Conservation (phyloP, 2,797 vertebrate genomes). For the Rhincodon typus region DNA sequence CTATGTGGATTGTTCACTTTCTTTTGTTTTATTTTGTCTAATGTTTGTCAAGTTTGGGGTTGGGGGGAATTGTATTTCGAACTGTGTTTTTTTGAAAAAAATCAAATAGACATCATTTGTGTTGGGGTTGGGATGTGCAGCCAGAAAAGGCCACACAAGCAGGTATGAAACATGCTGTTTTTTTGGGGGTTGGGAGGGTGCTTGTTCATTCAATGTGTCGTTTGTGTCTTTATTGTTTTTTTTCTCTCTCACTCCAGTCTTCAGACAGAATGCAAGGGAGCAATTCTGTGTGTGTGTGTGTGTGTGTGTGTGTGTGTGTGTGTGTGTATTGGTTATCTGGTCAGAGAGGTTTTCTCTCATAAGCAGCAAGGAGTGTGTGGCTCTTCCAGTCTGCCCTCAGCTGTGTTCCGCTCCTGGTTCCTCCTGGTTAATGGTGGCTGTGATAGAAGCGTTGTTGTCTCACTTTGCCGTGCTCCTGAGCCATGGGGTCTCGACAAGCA, state of each 20-base stretch:
- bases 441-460: constrained; percentile 63
- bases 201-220: constrained; percentile 36
- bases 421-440: constrained; percentile 46
- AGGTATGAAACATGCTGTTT: constrained; percentile 30
- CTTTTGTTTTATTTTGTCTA: neutral
- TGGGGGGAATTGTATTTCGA: neutral
- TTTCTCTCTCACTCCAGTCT: constrained; percentile 31
- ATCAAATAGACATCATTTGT: neutral
- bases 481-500: constrained; percentile 83
- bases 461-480: constrained; percentile 74
- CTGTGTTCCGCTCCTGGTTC: constrained; percentile 42
- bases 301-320: constrained; percentile 62
- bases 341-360: constrained; percentile 64
- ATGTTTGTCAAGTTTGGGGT: neutral
- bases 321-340: constrained; percentile 55
- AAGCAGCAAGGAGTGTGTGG: constrained; percentile 69
- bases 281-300: constrained; percentile 69
- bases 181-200: neutral
- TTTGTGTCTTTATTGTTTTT: constrained; percentile 32
- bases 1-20: neutral
- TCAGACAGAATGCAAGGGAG: too few species aligned
- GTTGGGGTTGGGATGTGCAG: neutral
- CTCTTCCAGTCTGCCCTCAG: constrained; percentile 61
- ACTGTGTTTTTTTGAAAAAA: neutral
- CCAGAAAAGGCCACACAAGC: neutral